These are phyloP conservation scores for Diplogasteroides magnus DNA, from an alignment of 1,140 invertebrate genomes.

Conservation along the genomic window DNA sequence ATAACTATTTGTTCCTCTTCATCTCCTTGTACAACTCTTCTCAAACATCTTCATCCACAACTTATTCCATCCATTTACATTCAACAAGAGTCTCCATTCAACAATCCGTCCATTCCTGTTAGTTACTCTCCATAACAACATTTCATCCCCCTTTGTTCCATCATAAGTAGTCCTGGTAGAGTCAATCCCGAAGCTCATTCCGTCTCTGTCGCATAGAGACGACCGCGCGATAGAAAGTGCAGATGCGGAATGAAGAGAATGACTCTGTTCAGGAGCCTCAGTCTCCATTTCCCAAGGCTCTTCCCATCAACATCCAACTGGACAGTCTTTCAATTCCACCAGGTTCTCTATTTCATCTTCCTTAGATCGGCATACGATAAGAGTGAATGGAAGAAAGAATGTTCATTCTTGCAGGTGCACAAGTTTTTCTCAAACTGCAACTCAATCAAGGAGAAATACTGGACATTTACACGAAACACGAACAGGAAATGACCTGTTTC, in stretches of 20 bases:
- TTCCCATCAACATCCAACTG: constrained; percentile 6
- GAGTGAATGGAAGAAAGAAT: constrained; percentile 13
- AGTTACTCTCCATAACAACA: no score
- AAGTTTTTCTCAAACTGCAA: constrained; percentile 24
- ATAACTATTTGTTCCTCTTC: not conserved
- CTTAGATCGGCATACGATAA: no score
- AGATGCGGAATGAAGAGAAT: no score
- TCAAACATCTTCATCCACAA: constrained; percentile 5
- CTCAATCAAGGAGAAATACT: constrained; percentile 23
- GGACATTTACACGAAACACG: constrained; percentile 27
- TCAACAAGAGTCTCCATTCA: not conserved
- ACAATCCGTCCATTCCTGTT: not conserved
- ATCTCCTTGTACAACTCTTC: not conserved
- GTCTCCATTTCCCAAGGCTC: constrained; percentile 20
- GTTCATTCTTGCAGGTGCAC: constrained; percentile 4
- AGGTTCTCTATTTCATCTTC: no score
- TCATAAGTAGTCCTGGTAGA: no score
- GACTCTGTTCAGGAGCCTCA: no score
- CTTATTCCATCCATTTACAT: constrained; percentile 4
- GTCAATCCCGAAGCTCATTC: no score
- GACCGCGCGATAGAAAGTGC: no score
- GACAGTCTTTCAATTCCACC: constrained; percentile 21
- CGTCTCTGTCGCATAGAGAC: no score
- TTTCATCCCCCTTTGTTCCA: no score
- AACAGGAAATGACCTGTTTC: constrained; percentile 20